Percentiles rank a stretch among this genome's conserved stretches.
phyloP scores from a whole-genome alignment of 1,140 invertebrate genomes.

The Xylocopa sonorina region DNA sequence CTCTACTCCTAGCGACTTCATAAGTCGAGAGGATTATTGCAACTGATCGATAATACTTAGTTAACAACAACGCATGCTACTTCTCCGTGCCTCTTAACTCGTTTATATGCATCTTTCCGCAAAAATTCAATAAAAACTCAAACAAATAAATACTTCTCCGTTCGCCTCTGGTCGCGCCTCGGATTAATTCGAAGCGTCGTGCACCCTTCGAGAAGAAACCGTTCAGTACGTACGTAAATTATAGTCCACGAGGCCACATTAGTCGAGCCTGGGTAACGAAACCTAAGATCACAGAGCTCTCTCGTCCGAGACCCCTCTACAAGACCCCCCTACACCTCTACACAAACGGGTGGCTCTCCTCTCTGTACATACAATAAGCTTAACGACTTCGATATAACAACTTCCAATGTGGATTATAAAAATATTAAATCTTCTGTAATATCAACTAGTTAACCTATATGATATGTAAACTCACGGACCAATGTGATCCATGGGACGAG shows the following conservation, averaged over 20 bases:
- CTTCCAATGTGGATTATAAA: constrained; percentile 83
- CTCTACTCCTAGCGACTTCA: neutral
- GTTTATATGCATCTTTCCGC: too few species aligned
- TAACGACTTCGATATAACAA: constrained; percentile 82
- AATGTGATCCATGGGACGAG: constrained; percentile 79
- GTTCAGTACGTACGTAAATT: too few species aligned
- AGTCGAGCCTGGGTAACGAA: constrained; percentile 22
- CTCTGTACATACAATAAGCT: constrained; percentile 65
- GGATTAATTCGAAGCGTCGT: constrained; percentile 26
- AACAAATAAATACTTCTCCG: neutral
- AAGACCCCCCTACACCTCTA: neutral
- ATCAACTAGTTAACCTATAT: constrained; percentile 73
- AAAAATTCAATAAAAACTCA: too few species aligned
- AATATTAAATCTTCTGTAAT: constrained; percentile 80
- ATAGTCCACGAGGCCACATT: too few species aligned
- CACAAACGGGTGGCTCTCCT: constrained; percentile 25
- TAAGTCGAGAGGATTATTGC: neutral
- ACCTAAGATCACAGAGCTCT: constrained; percentile 23
- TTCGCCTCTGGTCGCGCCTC: too few species aligned
- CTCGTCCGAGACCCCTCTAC: too few species aligned
- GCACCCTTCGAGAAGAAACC: constrained; percentile 12
- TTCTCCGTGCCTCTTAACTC: neutral
- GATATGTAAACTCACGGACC: constrained; percentile 79
- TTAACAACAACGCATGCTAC: too few species aligned
- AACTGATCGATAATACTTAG: neutral